These are phyloP conservation scores for Zaprionus africanus DNA, from an alignment of 1,140 invertebrate genomes.

Conservation along the genomic window DNA sequence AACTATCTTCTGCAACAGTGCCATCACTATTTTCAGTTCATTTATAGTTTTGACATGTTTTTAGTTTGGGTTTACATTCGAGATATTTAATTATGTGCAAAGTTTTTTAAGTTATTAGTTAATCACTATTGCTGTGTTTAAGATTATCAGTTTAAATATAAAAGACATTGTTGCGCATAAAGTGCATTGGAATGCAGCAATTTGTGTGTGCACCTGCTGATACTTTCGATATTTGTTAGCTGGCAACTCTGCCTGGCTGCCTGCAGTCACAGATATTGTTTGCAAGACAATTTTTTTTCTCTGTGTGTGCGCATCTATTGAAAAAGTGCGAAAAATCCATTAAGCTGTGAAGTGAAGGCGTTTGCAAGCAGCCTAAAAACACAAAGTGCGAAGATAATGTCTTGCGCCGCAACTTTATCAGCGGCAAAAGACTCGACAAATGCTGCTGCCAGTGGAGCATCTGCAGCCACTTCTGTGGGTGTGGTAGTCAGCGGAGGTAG, in stretches of 20 bases:
- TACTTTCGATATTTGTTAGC: constrained; percentile 29
- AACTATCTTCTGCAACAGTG: constrained; percentile 6
- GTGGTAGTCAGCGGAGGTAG: constrained; percentile 66
- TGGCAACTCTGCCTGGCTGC: constrained; percentile 38
- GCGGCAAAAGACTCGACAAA: constrained; percentile 76
- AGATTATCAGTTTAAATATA: not conserved
- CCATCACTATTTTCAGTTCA: constrained; percentile 22
- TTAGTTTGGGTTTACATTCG: constrained; percentile 3
- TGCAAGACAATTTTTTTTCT: constrained; percentile 32
- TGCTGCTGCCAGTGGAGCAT: constrained; percentile 61
- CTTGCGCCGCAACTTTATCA: constrained; percentile 73
- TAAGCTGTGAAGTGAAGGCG: not conserved
- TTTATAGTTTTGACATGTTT: constrained; percentile 8
- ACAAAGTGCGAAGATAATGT: constrained; percentile 60
- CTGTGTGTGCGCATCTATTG: constrained; percentile 4
- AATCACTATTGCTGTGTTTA: not conserved
- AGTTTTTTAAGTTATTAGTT: not conserved
- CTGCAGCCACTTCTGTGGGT: constrained; percentile 60
- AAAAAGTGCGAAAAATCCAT: constrained; percentile 38
- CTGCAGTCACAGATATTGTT: constrained; percentile 26
- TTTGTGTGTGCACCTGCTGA: constrained; percentile 7
- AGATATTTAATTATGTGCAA: not conserved
- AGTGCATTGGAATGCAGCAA: constrained; percentile 43
- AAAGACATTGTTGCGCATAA: not conserved
- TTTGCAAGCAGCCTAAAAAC: constrained; percentile 6